Base-by-base conservation (phyloP, 1,140 invertebrate genomes). In the Oscheius sp. region DNA sequence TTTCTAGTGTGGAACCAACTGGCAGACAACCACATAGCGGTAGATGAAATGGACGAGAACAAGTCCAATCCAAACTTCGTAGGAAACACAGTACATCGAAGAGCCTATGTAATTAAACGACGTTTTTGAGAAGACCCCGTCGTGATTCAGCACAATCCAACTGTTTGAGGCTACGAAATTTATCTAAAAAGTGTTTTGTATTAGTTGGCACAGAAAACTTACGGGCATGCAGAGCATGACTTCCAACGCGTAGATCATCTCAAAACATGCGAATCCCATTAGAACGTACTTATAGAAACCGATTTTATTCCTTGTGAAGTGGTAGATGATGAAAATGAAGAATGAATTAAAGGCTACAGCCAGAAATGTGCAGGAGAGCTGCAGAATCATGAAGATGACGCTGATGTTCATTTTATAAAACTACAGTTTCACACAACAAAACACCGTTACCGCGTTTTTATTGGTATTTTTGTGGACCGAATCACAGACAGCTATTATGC, bases 201-300 rank as follows among this genome's bases (percentile, higher is more conserved):
- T 20, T n/a, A n/a, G n/a, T n/a, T n/a, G n/a, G n/a, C n/a, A n/a
- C n/a, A n/a, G n/a, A n/a, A n/a, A n/a, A 55, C 23, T 13, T 55
- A 55, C 49, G 7, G 49, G 49, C 23, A 20, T 26, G 4, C 49
- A 15, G 7, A 55, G 23, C 7, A 55, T 15, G 7, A 55, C 49
- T 4, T 7, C 49, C 7, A 55, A 20, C 15, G 49, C 49, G 49
- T 20, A 55, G 7, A 55, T 4, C 15, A 55, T 55, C 23, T 55
- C 49, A 23, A 55, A 55, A 26, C 15, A 7, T 4, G 49, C 7
- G 23, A 55, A 55, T 20, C 49, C 28, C 49, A 55, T 55, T 4
- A 55, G 49, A 23, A 55, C 28, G 49, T 55, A 55, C 23, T 55
- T 55, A 23, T 55, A 55, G 49, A 55, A 55, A 26, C 49, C 49